phyloP scores from a whole-genome alignment of 2,888 invertebrate species.

The Mesorhabditis spiculigera region DNA sequence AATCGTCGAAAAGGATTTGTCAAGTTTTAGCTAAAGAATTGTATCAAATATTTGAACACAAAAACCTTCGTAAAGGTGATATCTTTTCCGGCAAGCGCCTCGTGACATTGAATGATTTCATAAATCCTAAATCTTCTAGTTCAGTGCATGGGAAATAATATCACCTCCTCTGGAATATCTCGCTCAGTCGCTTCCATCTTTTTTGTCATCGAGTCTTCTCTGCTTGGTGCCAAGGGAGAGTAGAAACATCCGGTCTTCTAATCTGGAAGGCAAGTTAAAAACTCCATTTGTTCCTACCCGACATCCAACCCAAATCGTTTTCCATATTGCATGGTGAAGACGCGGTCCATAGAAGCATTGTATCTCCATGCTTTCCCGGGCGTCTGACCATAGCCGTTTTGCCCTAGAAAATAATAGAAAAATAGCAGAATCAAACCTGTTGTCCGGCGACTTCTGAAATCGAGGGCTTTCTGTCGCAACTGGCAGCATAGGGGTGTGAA shows the following conservation, averaged over 20 bases:
- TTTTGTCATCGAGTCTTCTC: not conserved
- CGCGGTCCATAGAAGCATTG: not conserved
- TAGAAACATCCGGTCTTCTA: not conserved
- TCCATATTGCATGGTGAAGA: conserved; percentile 1
- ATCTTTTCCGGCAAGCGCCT: not conserved
- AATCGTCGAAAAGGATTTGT: not conserved
- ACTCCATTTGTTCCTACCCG: not conserved
- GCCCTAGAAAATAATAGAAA: too few species aligned
- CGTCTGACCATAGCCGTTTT: too few species aligned
- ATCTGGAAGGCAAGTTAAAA: not conserved
- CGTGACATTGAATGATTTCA: conserved; percentile 3
- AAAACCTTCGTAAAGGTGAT: not conserved
- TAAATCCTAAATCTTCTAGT: not conserved
- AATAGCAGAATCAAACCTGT: too few species aligned
- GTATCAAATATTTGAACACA: not conserved
- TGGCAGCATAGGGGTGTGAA: too few species aligned
- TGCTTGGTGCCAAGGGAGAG: not conserved
- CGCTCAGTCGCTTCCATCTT: not conserved
- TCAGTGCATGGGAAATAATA: not conserved
- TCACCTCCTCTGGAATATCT: conserved; percentile 1
- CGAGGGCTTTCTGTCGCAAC: too few species aligned
- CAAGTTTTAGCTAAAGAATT: not conserved
- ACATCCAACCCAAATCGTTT: conserved; percentile 1
- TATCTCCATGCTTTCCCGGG: not conserved
- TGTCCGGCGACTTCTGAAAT: too few species aligned